Evolutionary conservation across 2,888 invertebrate species (phyloP).

Genomic region (Drosophila greeni): DNA sequence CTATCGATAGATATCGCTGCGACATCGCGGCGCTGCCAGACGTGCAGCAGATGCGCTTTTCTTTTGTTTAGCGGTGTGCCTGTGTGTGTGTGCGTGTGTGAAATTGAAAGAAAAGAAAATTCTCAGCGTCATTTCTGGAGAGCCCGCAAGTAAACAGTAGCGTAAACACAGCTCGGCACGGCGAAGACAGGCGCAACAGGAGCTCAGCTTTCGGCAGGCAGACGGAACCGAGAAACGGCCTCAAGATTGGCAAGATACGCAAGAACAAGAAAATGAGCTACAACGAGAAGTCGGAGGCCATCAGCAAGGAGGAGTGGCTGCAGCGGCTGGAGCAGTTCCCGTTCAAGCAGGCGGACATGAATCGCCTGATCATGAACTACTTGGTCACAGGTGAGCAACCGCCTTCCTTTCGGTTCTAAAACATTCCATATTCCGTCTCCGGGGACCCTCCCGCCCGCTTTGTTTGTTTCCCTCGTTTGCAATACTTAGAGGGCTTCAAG

Average conservation of each 20-base stretch:
- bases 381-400: conserved; percentile 90
- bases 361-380: conserved; percentile 98
- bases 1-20: conserved; percentile 6
- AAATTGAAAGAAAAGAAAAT: conserved; percentile 38
- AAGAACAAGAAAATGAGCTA: conserved; percentile 76
- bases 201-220: conserved; percentile 17
- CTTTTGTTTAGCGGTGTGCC: conserved; percentile 9
- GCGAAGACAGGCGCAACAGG: background rate
- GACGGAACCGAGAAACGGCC: conserved; percentile 63
- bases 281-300: conserved; percentile 77
- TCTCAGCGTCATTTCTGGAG: conserved; percentile 35
- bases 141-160: conserved; percentile 20
- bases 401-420: accelerated
- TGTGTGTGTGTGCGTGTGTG: background rate
- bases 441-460: background rate
- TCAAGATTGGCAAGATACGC: conserved; percentile 77
- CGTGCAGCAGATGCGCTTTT: background rate
- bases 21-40: conserved; percentile 11
- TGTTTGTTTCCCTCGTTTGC: background rate
- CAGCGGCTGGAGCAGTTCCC: conserved; percentile 81
- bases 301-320: conserved; percentile 79
- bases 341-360: conserved; percentile 94
- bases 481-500: conserved; percentile 90
- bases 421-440: too few relatives aligned
- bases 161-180: background rate